A percentile compares a stretch with the other conserved stretches of the same genome.
Evolutionary conservation across 2,888 invertebrate species (phyloP).

Genomic region (Rhingia campestris): DNA sequence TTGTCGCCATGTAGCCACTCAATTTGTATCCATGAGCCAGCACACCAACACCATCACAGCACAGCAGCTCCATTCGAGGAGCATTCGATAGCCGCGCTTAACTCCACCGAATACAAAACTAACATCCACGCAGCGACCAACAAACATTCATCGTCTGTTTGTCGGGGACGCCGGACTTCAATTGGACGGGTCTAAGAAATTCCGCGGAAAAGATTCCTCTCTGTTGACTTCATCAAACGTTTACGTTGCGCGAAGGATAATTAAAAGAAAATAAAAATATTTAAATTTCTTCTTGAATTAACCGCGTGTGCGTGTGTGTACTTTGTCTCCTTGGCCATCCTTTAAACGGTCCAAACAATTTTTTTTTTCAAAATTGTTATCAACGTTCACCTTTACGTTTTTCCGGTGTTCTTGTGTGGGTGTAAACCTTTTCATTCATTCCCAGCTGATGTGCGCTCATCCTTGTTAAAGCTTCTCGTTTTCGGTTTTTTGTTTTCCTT

Average conservation of each 20-base stretch:
- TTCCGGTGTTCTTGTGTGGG: slow-evolving; percentile 14
- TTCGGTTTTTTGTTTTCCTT: background rate
- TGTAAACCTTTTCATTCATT: slow-evolving; percentile 7
- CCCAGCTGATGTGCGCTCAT: slow-evolving; percentile 26
- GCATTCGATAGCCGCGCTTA: background rate
- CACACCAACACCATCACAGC: background rate
- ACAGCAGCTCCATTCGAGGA: slow-evolving; percentile 15
- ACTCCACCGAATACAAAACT: slow-evolving; percentile 32
- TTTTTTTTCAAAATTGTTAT: slow-evolving; percentile 1
- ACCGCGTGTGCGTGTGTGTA: background rate
- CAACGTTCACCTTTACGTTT: background rate
- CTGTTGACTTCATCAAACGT: slow-evolving; percentile 9
- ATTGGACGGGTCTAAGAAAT: slow-evolving; percentile 16
- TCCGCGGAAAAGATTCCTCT: slow-evolving; percentile 13
- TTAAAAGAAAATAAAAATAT: background rate
- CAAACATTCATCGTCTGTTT: slow-evolving; percentile 49
- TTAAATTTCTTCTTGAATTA: background rate
- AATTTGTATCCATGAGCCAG: background rate
- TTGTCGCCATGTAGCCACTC: slow-evolving; percentile 31
- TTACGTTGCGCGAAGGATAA: slow-evolving; percentile 28
- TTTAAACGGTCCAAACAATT: background rate
- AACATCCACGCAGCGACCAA: slow-evolving; percentile 29
- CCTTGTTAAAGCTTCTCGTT: slow-evolving; percentile 15
- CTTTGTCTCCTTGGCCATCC: slow-evolving; percentile 4
- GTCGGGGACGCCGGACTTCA: slow-evolving; percentile 33